Percentiles rank a stretch among this genome's conserved stretches.
Evolutionary conservation across 2,888 invertebrate species (phyloP).

Genomic region (Zelleria hepariella): DNA sequence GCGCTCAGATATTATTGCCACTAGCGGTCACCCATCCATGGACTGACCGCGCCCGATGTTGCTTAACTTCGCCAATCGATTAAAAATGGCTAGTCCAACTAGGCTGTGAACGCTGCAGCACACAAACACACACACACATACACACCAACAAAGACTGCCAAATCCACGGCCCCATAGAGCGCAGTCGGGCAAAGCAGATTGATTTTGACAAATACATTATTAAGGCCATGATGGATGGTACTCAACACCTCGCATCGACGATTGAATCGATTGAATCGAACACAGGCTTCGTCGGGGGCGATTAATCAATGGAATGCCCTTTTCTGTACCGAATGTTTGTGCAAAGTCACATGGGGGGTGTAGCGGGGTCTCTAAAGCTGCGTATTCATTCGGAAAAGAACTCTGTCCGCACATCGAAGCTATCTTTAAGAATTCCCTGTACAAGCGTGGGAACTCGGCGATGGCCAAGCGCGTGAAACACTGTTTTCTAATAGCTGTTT

Average conservation of each 20-base stretch:
- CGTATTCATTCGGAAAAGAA: neutral
- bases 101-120: no score
- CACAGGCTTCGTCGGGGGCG: neutral
- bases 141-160: neutral
- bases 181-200: neutral
- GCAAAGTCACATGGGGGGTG: neutral
- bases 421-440: no score
- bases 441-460: no score
- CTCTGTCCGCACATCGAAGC: neutral
- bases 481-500: no score
- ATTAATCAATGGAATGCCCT: slow-evolving; percentile 3
- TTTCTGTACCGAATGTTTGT: neutral
- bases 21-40: no score
- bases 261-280: slow-evolving; percentile 2
- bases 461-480: no score
- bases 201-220: slow-evolving; percentile 3
- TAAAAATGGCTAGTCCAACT: no score
- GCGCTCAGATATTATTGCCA: no score
- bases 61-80: no score
- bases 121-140: no score
- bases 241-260: neutral
- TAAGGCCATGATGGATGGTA: slow-evolving; percentile 2
- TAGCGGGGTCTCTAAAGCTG: neutral
- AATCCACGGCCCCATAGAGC: neutral
- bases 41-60: no score